phyloP scores from a whole-genome alignment of 2,113 vertebrate species.

The Phaethornis superciliosus region DNA sequence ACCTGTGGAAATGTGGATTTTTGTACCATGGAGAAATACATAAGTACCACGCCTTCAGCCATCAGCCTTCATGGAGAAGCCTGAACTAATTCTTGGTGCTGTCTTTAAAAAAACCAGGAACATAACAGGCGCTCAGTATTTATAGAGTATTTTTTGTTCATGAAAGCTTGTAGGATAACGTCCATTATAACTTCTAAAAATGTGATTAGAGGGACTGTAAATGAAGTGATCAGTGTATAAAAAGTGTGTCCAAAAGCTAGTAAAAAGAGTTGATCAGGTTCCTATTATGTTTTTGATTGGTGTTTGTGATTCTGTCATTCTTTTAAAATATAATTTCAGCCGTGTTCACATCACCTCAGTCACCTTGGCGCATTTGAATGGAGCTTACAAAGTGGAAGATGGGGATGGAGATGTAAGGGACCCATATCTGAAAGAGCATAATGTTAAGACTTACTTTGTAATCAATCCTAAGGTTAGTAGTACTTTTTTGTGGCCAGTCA shows the following conservation, averaged over 20 bases:
- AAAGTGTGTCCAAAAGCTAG: background rate
- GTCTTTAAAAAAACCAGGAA: background rate
- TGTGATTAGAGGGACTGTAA: background rate
- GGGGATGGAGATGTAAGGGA: conserved; percentile 93
- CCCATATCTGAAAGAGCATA: conserved; percentile 93
- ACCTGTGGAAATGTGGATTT: background rate
- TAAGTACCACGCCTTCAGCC: background rate
- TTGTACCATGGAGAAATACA: background rate
- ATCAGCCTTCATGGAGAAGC: background rate
- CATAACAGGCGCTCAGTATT: background rate
- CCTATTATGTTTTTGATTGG: background rate
- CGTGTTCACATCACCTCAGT: conserved; percentile 96
- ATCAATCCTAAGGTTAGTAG: conserved; percentile 94
- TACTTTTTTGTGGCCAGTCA: conserved; percentile 10
- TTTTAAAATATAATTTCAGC: conserved; percentile 76
- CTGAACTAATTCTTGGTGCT: background rate
- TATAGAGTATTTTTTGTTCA: background rate
- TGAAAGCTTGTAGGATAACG: background rate
- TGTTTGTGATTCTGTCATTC: conserved; percentile 22
- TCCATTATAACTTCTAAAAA: background rate
- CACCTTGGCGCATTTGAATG: conserved; percentile 93
- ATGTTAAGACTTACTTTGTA: conserved; percentile 92
- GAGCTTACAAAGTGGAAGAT: conserved; percentile 94
- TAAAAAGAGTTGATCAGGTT: background rate
- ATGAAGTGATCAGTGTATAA: background rate